These are phyloP conservation scores for Crepidodera aurea DNA, from an alignment of 2,888 invertebrate genomes.

Conservation along the genomic window DNA sequence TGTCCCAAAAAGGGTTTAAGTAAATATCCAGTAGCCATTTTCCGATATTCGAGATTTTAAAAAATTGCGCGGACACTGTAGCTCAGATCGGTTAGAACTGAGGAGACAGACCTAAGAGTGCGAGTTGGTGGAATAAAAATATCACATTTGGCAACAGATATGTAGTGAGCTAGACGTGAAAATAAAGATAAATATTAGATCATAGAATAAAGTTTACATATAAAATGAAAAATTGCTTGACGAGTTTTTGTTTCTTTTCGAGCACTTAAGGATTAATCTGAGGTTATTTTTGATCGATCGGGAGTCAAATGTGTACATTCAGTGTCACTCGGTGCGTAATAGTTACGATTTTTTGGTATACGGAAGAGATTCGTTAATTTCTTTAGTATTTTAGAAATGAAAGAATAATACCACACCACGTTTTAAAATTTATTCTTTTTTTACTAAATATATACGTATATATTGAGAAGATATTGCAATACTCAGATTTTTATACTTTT, in stretches of 20 bases:
- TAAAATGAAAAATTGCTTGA: constrained; percentile 30
- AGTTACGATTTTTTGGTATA: too few species aligned
- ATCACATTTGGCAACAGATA: constrained; percentile 63
- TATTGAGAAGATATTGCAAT: too few species aligned
- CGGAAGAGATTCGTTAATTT: too few species aligned
- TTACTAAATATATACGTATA: too few species aligned
- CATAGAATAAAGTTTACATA: constrained; percentile 46
- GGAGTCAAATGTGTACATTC: too few species aligned
- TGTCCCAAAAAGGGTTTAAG: constrained; percentile 12
- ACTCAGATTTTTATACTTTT: too few species aligned
- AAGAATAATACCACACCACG: too few species aligned
- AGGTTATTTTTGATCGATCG: background rate
- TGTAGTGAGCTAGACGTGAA: constrained; percentile 58
- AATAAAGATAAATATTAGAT: constrained; percentile 59
- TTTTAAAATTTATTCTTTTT: too few species aligned
- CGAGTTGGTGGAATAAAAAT: constrained; percentile 60
- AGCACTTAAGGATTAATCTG: constrained; percentile 16
- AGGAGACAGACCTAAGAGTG: constrained; percentile 55
- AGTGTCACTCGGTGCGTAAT: too few species aligned
- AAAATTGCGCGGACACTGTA: constrained; percentile 45
- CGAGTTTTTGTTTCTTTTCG: constrained; percentile 20
- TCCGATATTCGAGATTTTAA: constrained; percentile 32
- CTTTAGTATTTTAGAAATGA: too few species aligned
- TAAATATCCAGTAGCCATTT: constrained; percentile 24
- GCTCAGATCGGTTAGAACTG: constrained; percentile 59